Base-by-base conservation (phyloP, 2,113 vertebrate species). In the Prolemur simus region DNA sequence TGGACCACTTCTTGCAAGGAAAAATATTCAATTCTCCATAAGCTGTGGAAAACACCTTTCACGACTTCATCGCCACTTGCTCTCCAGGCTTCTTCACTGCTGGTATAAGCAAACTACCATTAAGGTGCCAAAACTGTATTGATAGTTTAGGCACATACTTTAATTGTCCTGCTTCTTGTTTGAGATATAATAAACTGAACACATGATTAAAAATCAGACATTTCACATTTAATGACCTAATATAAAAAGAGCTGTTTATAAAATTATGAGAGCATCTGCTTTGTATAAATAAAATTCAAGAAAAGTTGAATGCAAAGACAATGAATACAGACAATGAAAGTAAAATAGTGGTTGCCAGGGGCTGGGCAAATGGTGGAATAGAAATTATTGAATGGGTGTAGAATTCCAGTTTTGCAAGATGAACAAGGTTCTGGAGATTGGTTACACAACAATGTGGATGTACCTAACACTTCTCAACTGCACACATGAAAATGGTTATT, bases 251-350 rank as follows among this genome's bases (percentile, higher is more conserved):
- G 32, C 8, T 88, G 7, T 54, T 77, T 32, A 34, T 49, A 76
- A 92, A 87, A n/a, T 4, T 86, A 1, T 63, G 82, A 74, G 32
- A 93, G 56, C 6, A 91, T 23, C 9, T 42, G 1, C 34, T 93
- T 69, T 87, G 25, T 14, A 58, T 45, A 74, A 42, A 88, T 25
- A 91, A 84, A 87, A 76, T 23, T 91, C 54, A 86, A 69, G 25
- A 81, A 69, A 96, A 88, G 3, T 0, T 76, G 27, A 92, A 88
- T 66, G 73, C 52, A 74, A 89, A 95, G 47, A 82, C 11, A 77
- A 12, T 52, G 32, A 87, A 37, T 34, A 60, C 0, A 85, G 18
- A 86, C 25, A 52, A 3, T 52, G 52, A 76, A 74, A 77, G 54
- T 1, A 39, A 15, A 86, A 56, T 0, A 42, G 25, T 56, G 37